Evolutionary conservation across 2,888 invertebrate genomes (phyloP).

Genomic region (Prenolepis imparis): DNA sequence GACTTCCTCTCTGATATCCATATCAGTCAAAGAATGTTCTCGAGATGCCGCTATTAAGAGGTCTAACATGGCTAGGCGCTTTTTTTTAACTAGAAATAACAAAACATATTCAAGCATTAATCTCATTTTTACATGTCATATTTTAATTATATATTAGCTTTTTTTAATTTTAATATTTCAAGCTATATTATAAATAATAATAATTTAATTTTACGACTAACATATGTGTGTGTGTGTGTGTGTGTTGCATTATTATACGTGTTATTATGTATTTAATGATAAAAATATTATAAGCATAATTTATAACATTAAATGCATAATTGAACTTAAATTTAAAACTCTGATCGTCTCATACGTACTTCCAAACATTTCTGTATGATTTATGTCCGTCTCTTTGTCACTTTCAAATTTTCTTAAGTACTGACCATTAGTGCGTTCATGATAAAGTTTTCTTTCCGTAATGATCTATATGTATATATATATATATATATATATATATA

Average conservation of each 20-base stretch:
- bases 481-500: too few species aligned
- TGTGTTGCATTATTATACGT: neutral
- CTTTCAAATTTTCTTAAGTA: conserved; percentile 62
- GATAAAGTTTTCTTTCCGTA: conserved; percentile 77
- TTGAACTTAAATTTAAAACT: neutral
- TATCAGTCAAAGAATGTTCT: conserved; percentile 74
- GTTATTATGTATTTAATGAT: neutral
- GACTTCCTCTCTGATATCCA: conserved; percentile 82
- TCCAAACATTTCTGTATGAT: neutral
- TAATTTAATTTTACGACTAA: neutral
- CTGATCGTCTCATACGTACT: conserved; percentile 34
- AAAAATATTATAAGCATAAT: neutral
- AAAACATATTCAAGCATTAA: neutral
- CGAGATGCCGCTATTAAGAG: conserved; percentile 78
- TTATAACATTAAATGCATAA: neutral
- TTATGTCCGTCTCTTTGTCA: neutral
- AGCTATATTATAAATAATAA: neutral
- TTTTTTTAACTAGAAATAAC: conserved; percentile 58
- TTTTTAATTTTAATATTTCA: neutral
- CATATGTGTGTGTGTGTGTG: too few species aligned
- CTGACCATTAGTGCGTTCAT: conserved; percentile 67
- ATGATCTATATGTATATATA: too few species aligned
- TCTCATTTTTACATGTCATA: neutral
- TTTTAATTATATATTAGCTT: neutral
- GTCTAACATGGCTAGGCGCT: conserved; percentile 81